Base-by-base conservation (phyloP, 2,888 invertebrate species). In the Rhorus exstirpatorius region DNA sequence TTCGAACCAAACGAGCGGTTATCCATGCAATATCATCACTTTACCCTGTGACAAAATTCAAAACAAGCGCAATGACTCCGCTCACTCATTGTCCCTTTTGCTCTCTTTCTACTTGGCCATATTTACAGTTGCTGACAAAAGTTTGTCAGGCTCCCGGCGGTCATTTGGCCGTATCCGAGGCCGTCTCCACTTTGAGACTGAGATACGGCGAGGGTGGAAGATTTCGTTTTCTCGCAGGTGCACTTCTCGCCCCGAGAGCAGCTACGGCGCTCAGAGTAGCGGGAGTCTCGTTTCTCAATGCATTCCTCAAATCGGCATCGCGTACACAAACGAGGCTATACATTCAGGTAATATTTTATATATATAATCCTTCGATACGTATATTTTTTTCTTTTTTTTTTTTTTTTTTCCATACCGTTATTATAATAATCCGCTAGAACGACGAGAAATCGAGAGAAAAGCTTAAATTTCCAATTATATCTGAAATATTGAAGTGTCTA, bases 151-250 rank as follows among this genome's bases (percentile, higher is more conserved):
- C 95, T 12, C 95, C 95, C 7, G 95, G 95, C 74, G 98, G 98
- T 0, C 97, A 98, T 93, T 95, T 96, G 46, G 96, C 97, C 84
- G 97, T 98, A 14, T 97, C 98, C 0, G 98, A 98, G 92, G 98
- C 98, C 0, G 95, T 98, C 85, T 97, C 98, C 0, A 97, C 98
- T 0, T 94, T 98, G 70, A 94, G 98, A 44, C 94, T 98, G 4
- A 95, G 98, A 79, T 97, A 97, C 91, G 98, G 98, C 2, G 98
- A 99, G 91, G 98, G 98, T 0, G 98, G 98, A 4, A 95, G 98
- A 90, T 98, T 98, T 93, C 95, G 98, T 81, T 96, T 98, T 90
- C 94, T 98, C 0, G 96, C 98, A 6, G 98, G 98, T 0, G 98
- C 98, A 95, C 94, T 98, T 79, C 96, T 96, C 88, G 97, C 97